A percentile compares a stretch with the other conserved stretches of the same genome.
phyloP scores from a whole-genome alignment of 2,888 invertebrate species.

The Pimpla rufipes region DNA sequence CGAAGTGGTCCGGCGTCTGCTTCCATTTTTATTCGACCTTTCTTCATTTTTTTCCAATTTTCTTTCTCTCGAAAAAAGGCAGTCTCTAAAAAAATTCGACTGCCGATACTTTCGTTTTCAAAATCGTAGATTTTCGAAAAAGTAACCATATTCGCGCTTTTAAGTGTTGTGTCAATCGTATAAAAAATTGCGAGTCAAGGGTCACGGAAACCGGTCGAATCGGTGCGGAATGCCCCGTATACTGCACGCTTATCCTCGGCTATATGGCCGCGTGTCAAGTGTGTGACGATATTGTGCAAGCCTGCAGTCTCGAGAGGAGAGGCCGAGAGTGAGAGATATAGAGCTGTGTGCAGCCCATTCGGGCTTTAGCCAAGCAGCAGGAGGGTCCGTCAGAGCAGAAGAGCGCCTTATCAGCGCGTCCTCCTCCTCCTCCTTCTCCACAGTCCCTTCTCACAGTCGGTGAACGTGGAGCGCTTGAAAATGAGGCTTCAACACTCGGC shows the following conservation, averaged over 20 bases:
- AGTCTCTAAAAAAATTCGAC: too few species aligned
- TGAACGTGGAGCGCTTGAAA: slow-evolving; percentile 37
- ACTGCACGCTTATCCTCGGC: slow-evolving; percentile 41
- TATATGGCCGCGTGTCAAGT: slow-evolving; percentile 60
- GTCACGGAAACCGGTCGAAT: too few species aligned
- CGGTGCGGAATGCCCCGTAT: too few species aligned
- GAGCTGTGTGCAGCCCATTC: slow-evolving; percentile 4
- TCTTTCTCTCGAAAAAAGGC: too few species aligned
- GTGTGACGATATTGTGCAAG: slow-evolving; percentile 69
- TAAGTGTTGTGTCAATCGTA: too few species aligned
- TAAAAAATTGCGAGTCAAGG: too few species aligned
- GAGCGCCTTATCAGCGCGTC: slow-evolving; percentile 67
- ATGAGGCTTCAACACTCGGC: slow-evolving; percentile 33
- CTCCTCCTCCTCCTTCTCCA: slow-evolving; percentile 28
- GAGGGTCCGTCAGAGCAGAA: slow-evolving; percentile 62
- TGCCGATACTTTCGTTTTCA: too few species aligned
- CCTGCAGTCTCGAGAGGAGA: slow-evolving; percentile 68
- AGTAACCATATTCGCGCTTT: too few species aligned
- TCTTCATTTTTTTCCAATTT: too few species aligned
- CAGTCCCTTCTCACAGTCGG: slow-evolving; percentile 21
- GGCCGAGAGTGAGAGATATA: slow-evolving; percentile 53
- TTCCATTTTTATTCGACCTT: too few species aligned
- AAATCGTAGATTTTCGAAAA: too few species aligned
- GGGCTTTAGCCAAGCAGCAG: slow-evolving; percentile 35
- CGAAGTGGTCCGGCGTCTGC: too few species aligned